phyloP scores from a whole-genome alignment of 2,113 vertebrate genomes.

The Raja brachyura region DNA sequence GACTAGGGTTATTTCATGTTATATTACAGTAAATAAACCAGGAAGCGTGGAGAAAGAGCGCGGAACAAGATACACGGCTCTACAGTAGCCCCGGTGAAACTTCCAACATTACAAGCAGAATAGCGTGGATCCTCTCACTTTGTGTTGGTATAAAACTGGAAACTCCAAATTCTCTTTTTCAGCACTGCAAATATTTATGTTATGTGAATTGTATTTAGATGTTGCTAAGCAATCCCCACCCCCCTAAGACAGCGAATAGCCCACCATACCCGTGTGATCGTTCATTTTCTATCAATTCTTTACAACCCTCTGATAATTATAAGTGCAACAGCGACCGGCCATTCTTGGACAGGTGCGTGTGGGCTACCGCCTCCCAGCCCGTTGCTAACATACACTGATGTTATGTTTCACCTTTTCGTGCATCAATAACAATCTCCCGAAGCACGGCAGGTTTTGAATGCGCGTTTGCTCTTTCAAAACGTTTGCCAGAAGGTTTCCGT shows the following conservation, averaged over 20 bases:
- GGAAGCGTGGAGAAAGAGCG: constrained; percentile 1
- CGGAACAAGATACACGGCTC: background rate
- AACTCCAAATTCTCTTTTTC: background rate
- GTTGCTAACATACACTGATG: background rate
- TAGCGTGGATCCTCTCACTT: background rate
- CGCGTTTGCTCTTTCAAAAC: background rate
- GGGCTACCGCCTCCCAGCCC: background rate
- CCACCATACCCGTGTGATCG: background rate
- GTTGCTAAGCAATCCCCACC: background rate
- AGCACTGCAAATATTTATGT: background rate
- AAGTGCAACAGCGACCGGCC: background rate
- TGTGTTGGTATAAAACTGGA: background rate
- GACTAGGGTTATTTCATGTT: background rate
- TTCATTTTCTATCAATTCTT: background rate
- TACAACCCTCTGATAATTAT: no score
- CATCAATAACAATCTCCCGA: background rate
- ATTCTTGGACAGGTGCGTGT: background rate
- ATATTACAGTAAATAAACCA: constrained; percentile 24
- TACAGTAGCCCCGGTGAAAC: no score
- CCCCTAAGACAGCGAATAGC: background rate
- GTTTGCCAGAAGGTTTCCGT: no score
- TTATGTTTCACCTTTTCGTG: background rate
- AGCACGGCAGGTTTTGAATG: background rate
- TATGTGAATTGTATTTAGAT: background rate
- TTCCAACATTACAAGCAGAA: background rate